Conservation (phyloP, 2,113 vertebrate genomes). For the Forbesichthys papilliferus region DNA sequence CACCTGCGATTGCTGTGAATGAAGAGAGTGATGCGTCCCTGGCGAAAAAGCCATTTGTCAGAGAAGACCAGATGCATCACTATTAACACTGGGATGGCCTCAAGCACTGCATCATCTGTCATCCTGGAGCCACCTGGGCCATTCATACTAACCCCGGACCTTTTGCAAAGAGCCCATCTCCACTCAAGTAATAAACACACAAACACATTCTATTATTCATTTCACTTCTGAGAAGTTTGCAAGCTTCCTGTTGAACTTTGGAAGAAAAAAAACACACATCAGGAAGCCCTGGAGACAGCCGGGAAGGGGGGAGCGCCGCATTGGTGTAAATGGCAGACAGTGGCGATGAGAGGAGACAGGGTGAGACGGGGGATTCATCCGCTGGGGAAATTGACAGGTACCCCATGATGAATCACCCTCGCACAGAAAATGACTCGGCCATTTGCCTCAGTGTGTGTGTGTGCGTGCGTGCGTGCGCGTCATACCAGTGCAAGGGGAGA, state of each 20-base stretch:
- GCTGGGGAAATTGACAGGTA: conserved; percentile 23
- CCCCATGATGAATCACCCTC: conserved; percentile 28
- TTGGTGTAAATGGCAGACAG: not conserved
- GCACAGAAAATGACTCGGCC: conserved; percentile 3
- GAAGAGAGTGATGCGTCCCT: no score
- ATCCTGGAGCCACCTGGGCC: not conserved
- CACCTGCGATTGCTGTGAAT: not conserved
- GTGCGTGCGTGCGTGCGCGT: conserved; percentile 9
- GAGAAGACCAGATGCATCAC: not conserved
- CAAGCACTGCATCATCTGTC: conserved; percentile 5
- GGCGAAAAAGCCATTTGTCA: no score
- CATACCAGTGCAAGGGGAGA: conserved; percentile 51
- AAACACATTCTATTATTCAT: conserved; percentile 7
- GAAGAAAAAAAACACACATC: not conserved
- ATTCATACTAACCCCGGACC: not conserved
- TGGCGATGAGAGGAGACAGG: not conserved
- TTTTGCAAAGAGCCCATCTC: not conserved
- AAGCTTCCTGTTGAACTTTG: conserved; percentile 3
- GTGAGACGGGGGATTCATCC: not conserved
- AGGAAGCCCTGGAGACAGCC: not conserved
- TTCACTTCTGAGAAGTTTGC: conserved; percentile 5
- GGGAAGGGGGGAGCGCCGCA: not conserved
- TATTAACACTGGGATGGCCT: not conserved
- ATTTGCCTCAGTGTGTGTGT: conserved; percentile 2
- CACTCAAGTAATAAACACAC: not conserved